Evolutionary conservation across 2,888 invertebrate genomes (phyloP).

Genomic region (Trissoscelio sp.): DNA sequence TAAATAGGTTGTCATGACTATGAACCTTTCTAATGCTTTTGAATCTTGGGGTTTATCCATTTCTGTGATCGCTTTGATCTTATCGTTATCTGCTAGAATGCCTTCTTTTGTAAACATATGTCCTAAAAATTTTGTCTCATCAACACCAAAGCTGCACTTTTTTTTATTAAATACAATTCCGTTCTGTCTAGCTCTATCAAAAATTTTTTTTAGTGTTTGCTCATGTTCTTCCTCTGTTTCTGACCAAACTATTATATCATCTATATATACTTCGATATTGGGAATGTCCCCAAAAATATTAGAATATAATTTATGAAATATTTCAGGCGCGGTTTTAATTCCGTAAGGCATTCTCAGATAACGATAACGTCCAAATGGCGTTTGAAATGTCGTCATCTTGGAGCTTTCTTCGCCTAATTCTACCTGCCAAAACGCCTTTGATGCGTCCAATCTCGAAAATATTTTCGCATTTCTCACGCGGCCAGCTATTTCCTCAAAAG

Average conservation of each 20-base stretch:
- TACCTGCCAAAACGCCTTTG: slow-evolving; percentile 72
- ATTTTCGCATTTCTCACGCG: slow-evolving; percentile 13
- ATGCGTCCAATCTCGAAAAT: slow-evolving; percentile 23
- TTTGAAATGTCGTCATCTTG: slow-evolving; percentile 73
- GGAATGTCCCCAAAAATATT: slow-evolving; percentile 59
- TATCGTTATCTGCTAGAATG: slow-evolving; percentile 65
- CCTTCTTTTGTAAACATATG: slow-evolving; percentile 70
- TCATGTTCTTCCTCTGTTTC: slow-evolving; percentile 70
- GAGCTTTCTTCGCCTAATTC: slow-evolving; percentile 71
- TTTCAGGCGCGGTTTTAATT: slow-evolving; percentile 65
- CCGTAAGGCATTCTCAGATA: slow-evolving; percentile 64
- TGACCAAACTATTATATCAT: slow-evolving; percentile 68
- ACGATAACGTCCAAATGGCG: slow-evolving; percentile 71
- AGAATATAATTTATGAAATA: slow-evolving; percentile 67
- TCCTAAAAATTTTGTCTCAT: slow-evolving; percentile 72
- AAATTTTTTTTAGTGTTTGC: slow-evolving; percentile 45
- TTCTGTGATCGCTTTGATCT: slow-evolving; percentile 70
- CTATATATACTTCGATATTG: slow-evolving; percentile 63
- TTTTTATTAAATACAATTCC: slow-evolving; percentile 58
- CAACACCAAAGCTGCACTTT: slow-evolving; percentile 70
- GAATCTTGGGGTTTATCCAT: slow-evolving; percentile 67
- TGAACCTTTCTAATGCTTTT: slow-evolving; percentile 70
- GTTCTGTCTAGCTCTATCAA: slow-evolving; percentile 57
- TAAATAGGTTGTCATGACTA: slow-evolving; percentile 74
- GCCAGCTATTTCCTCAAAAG: slow-evolving; percentile 16